phyloP scores from a whole-genome alignment of 1,140 invertebrate genomes.

The Heliconius congener region DNA sequence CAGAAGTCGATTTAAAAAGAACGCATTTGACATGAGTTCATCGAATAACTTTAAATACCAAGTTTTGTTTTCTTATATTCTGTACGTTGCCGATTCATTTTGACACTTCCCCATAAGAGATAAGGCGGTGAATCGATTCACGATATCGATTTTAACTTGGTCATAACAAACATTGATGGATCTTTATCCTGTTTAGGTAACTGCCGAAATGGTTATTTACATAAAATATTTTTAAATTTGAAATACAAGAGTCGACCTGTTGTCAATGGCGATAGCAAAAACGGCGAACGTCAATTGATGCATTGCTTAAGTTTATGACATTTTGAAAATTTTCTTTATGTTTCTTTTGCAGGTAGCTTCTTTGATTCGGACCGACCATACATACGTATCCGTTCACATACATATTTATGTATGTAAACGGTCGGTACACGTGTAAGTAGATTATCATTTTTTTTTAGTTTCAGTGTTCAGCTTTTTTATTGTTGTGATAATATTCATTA shows the following conservation, averaged over 20 bases:
- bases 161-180: conserved; percentile 60
- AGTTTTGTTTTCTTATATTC: conserved; percentile 6
- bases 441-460: background rate
- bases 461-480: background rate
- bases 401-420: conserved; percentile 11
- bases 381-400: background rate
- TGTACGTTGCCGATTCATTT: background rate
- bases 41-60: conserved; percentile 58
- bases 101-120: background rate
- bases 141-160: conserved; percentile 37
- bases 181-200: conserved; percentile 63
- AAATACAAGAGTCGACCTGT: conserved; percentile 58
- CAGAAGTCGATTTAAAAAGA: conserved; percentile 55
- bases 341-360: conserved; percentile 5
- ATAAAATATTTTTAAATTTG: conserved; percentile 69
- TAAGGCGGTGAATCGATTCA: background rate
- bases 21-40: conserved; percentile 63
- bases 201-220: conserved; percentile 63
- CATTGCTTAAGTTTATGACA: conserved; percentile 30
- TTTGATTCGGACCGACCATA: background rate
- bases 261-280: conserved; percentile 51
- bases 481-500: background rate
- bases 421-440: conserved; percentile 4
- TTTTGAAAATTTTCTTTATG: conserved; percentile 27
- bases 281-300: conserved; percentile 33